These are phyloP conservation scores for Sapajus apella DNA, from an alignment of 2,113 vertebrate species.

Conservation along the genomic window DNA sequence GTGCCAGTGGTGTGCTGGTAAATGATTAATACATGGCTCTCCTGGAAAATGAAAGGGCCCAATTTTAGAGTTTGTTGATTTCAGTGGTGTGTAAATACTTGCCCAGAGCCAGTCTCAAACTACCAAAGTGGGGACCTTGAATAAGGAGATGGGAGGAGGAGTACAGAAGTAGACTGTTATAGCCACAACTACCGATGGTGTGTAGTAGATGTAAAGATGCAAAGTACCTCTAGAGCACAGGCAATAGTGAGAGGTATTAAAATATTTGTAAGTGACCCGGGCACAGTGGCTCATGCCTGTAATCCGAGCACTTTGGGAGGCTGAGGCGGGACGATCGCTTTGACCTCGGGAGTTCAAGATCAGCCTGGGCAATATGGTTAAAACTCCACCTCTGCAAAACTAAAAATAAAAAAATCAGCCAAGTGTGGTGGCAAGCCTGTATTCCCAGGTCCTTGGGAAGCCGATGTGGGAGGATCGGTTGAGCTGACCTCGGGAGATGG, in stretches of 20 bases:
- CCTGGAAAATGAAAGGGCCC: not conserved
- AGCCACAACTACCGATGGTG: not conserved
- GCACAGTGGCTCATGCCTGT: too few relatives aligned
- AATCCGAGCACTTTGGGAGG: too few relatives aligned
- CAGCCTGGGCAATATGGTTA: too few relatives aligned
- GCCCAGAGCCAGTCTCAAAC: not conserved
- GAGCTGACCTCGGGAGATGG: too few relatives aligned
- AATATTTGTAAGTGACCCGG: not conserved
- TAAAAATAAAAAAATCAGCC: too few relatives aligned
- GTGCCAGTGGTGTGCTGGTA: not conserved
- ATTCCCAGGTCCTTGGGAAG: too few relatives aligned
- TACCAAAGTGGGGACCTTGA: not conserved
- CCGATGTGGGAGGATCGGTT: too few relatives aligned
- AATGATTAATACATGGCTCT: not conserved
- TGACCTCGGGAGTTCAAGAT: too few relatives aligned
- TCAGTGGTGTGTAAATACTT: not conserved
- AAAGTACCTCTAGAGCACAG: too few relatives aligned
- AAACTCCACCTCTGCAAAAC: too few relatives aligned
- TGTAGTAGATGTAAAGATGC: not conserved
- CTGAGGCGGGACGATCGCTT: too few relatives aligned
- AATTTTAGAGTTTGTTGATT: not conserved
- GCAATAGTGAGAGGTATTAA: not conserved
- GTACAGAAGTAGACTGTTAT: rapidly evolving
- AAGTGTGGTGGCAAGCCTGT: too few relatives aligned
- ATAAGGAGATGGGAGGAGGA: not conserved